Evolutionary conservation across 1,140 invertebrate species (phyloP).

Genomic region (Diabrotica undecimpunctata): DNA sequence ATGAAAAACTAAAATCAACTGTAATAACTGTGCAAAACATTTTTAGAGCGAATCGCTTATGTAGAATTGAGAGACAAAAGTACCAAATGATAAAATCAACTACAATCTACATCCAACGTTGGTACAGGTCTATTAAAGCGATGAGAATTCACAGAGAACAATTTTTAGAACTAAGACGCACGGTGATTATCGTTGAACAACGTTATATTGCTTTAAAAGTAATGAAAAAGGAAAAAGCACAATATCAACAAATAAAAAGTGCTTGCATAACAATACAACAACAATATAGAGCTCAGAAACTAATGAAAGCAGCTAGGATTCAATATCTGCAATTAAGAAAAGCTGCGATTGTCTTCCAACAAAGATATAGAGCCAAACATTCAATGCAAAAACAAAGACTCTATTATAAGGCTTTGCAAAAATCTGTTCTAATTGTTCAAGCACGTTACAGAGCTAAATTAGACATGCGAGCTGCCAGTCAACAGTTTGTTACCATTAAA

Average conservation of each 20-base stretch:
- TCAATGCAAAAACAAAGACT: slow-evolving; percentile 38
- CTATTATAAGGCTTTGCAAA: slow-evolving; percentile 40
- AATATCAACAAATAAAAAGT: slow-evolving; percentile 15
- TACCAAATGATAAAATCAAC: slow-evolving; percentile 43
- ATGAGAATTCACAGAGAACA: slow-evolving; percentile 43
- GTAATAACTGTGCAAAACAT: slow-evolving; percentile 32
- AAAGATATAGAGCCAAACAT: slow-evolving; percentile 47
- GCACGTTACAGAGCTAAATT: slow-evolving; percentile 34
- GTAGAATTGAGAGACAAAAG: slow-evolving; percentile 33
- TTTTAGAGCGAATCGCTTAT: slow-evolving; percentile 43
- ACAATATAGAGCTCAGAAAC: slow-evolving; percentile 41
- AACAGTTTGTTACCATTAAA: slow-evolving; percentile 23
- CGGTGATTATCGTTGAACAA: slow-evolving; percentile 40
- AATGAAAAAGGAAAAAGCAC: slow-evolving; percentile 29
- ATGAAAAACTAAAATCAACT: slow-evolving; percentile 25
- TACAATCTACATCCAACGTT: slow-evolving; percentile 49
- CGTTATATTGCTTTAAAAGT: slow-evolving; percentile 33
- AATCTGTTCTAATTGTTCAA: slow-evolving; percentile 38
- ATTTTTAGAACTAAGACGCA: slow-evolving; percentile 47
- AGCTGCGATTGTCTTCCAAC: slow-evolving; percentile 31
- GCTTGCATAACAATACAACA: slow-evolving; percentile 36
- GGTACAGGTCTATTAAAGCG: slow-evolving; percentile 45
- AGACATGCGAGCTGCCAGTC: slow-evolving; percentile 29
- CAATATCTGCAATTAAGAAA: slow-evolving; percentile 27
- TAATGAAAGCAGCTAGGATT: slow-evolving; percentile 23